Base-by-base conservation (phyloP, 1,140 invertebrate species). In the Rhopalosiphum padi region DNA sequence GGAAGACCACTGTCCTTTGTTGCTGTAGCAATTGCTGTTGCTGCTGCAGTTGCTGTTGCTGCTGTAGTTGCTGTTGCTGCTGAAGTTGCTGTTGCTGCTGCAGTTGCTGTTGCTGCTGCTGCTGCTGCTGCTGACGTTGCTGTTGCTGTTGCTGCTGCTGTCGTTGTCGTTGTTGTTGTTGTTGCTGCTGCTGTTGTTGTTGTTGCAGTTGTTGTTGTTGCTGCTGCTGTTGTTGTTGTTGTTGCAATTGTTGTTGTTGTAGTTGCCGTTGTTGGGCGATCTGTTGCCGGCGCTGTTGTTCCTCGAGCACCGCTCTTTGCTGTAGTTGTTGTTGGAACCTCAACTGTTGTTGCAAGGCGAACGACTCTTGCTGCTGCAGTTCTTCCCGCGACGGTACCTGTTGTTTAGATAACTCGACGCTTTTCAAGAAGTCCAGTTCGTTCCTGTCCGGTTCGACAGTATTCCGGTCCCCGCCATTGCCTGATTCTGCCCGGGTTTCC, bases 321-420 rank as follows among this genome's bases (percentile, higher is more conserved):
- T 55, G 95, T 93, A 96, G 95, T 87, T 95, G 94, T 35, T 90
- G n/a, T 95, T 93, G 97, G 96, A 94, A 97, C 96, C 94, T 97
- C 96, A 88, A 9, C n/a, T 85, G 91, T 55, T 94, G 95, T 94
- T 46, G 85, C 9, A 23, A 25, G 2, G 96, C 95, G 23, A 97
- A 95, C 93, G 97, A 95, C 94, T 97, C 96, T 82, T 97, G 96
- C 94, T 97, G 97, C 94, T 97, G 97, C 94, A 97, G 96, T 92
- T 96, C 96, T 94, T 97, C 97, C 2, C 53, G 35, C 3, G 30
- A n/a, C 9, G 23, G 55, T 21, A 68, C 21, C 18, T 9, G 22
- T n/a, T 77, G 37, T 48, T 86, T 43, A 2, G 90, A 46, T n/a
- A 92, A 23, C 22, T 92, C 68, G 0, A 48, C 46, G 18, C 46